phyloP scores from a whole-genome alignment of 2,113 vertebrate genomes.

The Erinaceus europaeus region DNA sequence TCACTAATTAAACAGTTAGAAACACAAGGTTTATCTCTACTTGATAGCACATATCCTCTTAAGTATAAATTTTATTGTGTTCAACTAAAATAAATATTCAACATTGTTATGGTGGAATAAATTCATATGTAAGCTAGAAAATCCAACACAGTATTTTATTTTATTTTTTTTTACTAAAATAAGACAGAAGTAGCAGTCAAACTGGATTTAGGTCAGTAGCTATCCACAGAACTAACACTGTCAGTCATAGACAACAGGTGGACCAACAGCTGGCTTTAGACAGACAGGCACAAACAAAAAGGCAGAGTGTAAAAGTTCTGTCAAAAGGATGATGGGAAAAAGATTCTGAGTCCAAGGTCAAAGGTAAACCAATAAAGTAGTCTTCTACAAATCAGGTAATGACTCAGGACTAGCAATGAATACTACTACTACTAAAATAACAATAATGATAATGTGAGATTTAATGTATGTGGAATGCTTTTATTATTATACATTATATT shows the following conservation, averaged over 20 bases:
- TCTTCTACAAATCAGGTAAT: background rate
- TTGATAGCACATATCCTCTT: background rate
- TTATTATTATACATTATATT: background rate
- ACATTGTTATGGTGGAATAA: background rate
- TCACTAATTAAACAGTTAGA: background rate
- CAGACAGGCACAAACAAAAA: background rate
- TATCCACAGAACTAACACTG: background rate
- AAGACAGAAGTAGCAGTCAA: background rate
- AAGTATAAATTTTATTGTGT: background rate
- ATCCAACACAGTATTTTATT: background rate
- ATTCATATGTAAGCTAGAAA: background rate
- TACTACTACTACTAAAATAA: background rate
- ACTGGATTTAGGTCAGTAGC: background rate
- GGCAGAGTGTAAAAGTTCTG: background rate
- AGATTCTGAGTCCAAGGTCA: background rate
- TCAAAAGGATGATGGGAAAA: background rate
- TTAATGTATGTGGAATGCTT: background rate
- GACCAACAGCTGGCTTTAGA: constrained; percentile 36
- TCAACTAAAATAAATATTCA: background rate
- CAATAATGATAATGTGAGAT: background rate
- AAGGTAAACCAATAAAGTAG: background rate
- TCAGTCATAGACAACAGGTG: constrained; percentile 53
- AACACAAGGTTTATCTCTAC: background rate
- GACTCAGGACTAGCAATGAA: background rate
- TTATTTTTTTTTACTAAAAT: background rate